Evolutionary conservation across 2,113 vertebrate species (phyloP), one percentile per base, ranked within the genome.

Genomic region (Grammomys dolichurus): DNA sequence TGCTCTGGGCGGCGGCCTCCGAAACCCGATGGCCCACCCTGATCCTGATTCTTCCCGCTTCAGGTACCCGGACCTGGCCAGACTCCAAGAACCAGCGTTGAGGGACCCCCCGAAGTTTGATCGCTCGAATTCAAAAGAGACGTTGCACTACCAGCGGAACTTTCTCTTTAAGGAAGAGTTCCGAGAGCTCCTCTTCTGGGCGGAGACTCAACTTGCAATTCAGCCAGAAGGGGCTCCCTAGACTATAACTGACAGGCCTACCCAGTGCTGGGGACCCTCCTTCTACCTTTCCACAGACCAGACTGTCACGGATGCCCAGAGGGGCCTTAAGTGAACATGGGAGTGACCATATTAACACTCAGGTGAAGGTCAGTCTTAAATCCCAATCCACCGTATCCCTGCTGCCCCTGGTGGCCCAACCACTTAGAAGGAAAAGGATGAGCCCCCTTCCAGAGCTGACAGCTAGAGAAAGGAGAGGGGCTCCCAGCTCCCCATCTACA

Each of bases 141-240:
- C 77, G 33, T 69, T 26, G 48, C 89, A 0, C 19, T 90, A 14
- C 84, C 95, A n/a, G 14, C 89, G 91, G 54, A 54, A 91, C 89
- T 87, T 93, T 82, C 51, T 93, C 95, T 84, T 22, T 67, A 60
- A 84, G 95, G 90, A 85, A 58, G 56, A 92, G 73, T 48, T 43
- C 48, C 3, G 40, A 65, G 82, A 90, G 86, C 94, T 88, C 63
- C 78, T 76, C 58, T 54, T 63, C 81, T 93, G 97, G 95, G 95
- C 90, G 97, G 97, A 89, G 94, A 86, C 89, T 80, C 28, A 88
- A 80, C 94, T 90, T 76, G 43, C 65, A 77, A 28, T 60, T 75
- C 97, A 40, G 87, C 97, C 93, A n/a, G 92, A 92, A 89, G 78
- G 89, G 96, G 96, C 93, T 92, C 97, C 96, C 92, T 70, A 90